These are phyloP conservation scores for Drosophila fungiperda DNA, from an alignment of 2,888 invertebrate species.

Conservation along the genomic window DNA sequence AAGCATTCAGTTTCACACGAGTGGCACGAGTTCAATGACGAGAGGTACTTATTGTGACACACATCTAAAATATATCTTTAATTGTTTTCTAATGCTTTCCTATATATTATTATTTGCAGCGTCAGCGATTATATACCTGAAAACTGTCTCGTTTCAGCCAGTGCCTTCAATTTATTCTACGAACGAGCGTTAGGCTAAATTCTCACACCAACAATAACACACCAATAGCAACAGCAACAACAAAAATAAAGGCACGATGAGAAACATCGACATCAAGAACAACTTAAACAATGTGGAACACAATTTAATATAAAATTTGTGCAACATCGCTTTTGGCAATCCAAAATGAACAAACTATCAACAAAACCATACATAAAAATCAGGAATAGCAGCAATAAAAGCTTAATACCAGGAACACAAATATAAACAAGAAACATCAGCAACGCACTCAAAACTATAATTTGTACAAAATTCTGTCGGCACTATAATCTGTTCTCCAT, in stretches of 20 bases:
- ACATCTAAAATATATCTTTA: neutral
- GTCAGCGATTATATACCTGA: constrained; percentile 84
- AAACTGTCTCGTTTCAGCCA: constrained; percentile 90
- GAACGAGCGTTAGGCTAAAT: constrained; percentile 87
- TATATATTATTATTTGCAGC: constrained; percentile 62
- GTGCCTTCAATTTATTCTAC: constrained; percentile 97
- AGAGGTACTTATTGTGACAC: constrained; percentile 87
- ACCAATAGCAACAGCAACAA: constrained; percentile 9
- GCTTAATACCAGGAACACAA: neutral
- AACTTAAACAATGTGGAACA: constrained; percentile 8
- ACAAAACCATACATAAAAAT: neutral
- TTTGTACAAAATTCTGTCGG: constrained; percentile 38
- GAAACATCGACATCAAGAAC: constrained; percentile 5
- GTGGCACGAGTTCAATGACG: constrained; percentile 98
- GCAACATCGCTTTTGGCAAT: constrained; percentile 56
- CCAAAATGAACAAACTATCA: constrained; percentile 7
- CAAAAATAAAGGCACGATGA: neutral
- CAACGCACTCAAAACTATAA: constrained; percentile 32
- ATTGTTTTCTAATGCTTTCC: neutral
- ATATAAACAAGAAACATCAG: neutral
- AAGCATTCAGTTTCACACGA: constrained; percentile 94
- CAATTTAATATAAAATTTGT: constrained; percentile 37
- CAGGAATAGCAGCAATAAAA: neutral
- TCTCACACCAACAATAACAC: neutral
- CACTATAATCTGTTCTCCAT: constrained; percentile 17